phyloP scores from a whole-genome alignment of 2,113 vertebrate genomes.

The Nipponia nippon region DNA sequence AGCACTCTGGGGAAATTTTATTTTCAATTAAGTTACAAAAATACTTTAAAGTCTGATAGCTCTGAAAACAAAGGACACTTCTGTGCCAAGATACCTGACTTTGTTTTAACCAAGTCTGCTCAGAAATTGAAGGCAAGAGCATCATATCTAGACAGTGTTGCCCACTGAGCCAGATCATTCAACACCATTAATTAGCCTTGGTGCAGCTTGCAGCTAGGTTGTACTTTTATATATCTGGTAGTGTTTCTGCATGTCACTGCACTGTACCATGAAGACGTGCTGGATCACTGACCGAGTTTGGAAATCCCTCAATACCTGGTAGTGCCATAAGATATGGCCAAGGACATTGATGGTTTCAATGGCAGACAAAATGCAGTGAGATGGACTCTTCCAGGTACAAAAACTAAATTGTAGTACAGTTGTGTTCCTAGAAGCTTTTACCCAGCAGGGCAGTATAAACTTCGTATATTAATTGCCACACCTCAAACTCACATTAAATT shows the following conservation, averaged over 20 bases:
- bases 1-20: slow-evolving; percentile 49
- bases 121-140: slow-evolving; percentile 1
- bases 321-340: neutral
- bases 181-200: neutral
- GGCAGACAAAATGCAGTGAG: neutral
- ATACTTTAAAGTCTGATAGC: neutral
- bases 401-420: neutral
- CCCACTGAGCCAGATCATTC: neutral
- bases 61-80: slow-evolving; percentile 21
- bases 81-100: neutral
- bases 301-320: neutral
- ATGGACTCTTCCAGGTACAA: neutral
- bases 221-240: neutral
- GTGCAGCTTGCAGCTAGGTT: neutral
- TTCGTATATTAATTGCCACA: neutral
- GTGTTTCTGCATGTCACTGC: neutral
- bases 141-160: neutral
- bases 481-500: neutral
- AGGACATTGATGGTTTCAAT: neutral
- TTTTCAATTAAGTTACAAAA: slow-evolving; percentile 59
- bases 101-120: slow-evolving; percentile 43
- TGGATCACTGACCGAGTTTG: neutral
- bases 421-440: neutral
- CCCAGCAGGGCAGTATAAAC: neutral
- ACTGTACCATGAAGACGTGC: neutral